Conservation (phyloP, 2,113 vertebrate genomes). For the Gila orcuttii region DNA sequence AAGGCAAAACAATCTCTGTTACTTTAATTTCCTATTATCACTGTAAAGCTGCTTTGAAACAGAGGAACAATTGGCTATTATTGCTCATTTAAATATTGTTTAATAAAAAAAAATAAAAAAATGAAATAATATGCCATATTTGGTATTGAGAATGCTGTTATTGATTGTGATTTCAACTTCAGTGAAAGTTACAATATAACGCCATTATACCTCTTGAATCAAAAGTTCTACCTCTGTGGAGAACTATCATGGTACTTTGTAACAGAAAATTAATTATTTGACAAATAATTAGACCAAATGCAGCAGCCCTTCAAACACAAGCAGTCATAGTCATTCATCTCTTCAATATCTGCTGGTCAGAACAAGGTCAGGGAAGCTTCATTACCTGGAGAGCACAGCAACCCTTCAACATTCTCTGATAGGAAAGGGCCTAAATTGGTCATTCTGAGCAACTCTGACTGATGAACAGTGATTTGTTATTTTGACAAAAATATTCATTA, state of each 20-base stretch:
- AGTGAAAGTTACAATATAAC: too few relatives aligned
- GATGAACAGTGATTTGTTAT: slow-evolving; percentile 39
- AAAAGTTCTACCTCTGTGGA: background rate
- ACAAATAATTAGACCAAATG: slow-evolving; percentile 30
- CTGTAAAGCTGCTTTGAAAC: too few relatives aligned
- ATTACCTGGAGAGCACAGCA: slow-evolving; percentile 11
- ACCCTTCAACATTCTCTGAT: background rate
- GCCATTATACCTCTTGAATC: background rate
- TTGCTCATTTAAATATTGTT: too few relatives aligned
- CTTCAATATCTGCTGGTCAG: slow-evolving; percentile 31
- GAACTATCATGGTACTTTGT: slow-evolving; percentile 10
- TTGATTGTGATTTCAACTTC: too few relatives aligned
- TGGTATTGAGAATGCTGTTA: too few relatives aligned
- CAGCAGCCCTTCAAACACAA: slow-evolving; percentile 16
- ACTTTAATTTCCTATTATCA: too few relatives aligned
- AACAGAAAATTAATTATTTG: slow-evolving; percentile 5
- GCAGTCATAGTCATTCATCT: slow-evolving; percentile 19
- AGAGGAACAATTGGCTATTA: too few relatives aligned
- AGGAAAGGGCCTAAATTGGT: slow-evolving; percentile 16
- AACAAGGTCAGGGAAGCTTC: slow-evolving; percentile 35
- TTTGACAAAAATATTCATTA: slow-evolving; percentile 44
- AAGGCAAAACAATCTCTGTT: too few relatives aligned
- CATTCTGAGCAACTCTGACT: slow-evolving; percentile 8
- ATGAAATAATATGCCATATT: too few relatives aligned
- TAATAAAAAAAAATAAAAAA: too few relatives aligned